These are phyloP conservation scores for Pristis pectinata DNA, from an alignment of 2,797 vertebrate species.

Conservation along the genomic window DNA sequence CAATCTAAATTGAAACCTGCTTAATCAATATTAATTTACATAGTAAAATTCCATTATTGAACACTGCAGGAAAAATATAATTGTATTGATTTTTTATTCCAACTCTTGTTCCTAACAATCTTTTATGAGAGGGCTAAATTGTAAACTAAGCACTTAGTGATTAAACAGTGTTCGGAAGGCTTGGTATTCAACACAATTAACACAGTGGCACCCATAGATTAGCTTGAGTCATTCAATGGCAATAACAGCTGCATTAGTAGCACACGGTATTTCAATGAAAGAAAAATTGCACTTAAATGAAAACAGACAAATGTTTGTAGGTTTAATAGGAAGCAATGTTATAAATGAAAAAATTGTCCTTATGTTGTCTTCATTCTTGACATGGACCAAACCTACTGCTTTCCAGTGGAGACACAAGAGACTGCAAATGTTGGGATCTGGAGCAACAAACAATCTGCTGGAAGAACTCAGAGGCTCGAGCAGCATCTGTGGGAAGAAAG, in stretches of 20 bases:
- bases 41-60: background rate
- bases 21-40: background rate
- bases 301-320: background rate
- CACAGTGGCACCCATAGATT: background rate
- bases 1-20: background rate
- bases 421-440: too few relatives aligned
- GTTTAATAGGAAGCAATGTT: background rate
- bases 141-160: background rate
- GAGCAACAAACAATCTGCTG: too few relatives aligned
- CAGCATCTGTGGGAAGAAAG: too few relatives aligned
- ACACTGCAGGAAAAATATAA: background rate
- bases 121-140: background rate
- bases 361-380: background rate
- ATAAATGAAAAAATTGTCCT: background rate
- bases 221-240: background rate
- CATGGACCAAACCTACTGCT: background rate
- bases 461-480: too few relatives aligned
- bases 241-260: background rate
- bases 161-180: background rate
- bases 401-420: too few relatives aligned
- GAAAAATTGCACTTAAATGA: background rate
- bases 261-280: background rate
- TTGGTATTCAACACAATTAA: background rate
- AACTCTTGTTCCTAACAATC: background rate
- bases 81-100: conserved; percentile 20